These are phyloP conservation scores for Hoplostethus mediterraneus DNA, from an alignment of 2,797 vertebrate genomes.

Conservation along the genomic window DNA sequence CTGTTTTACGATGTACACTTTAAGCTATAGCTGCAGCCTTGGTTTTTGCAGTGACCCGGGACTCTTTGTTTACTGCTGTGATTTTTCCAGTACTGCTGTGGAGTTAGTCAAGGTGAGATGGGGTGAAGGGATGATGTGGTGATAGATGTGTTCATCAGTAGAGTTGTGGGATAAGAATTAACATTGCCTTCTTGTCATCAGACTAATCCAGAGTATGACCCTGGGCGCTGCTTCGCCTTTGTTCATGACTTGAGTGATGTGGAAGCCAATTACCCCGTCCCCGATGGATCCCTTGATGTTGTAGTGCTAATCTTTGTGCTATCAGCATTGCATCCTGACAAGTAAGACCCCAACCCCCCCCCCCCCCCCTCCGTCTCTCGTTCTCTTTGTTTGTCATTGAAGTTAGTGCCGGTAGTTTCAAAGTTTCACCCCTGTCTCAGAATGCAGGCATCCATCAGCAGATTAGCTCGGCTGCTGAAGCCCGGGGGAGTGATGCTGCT, in stretches of 20 bases:
- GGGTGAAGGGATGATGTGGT: background rate
- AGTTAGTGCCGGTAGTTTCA: conserved; percentile 3
- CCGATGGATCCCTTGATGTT: conserved; percentile 88
- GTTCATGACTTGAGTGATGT: conserved; percentile 92
- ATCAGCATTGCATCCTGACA: conserved; percentile 93
- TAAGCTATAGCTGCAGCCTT: conserved; percentile 17
- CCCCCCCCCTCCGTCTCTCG: background rate
- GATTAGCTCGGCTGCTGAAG: conserved; percentile 89
- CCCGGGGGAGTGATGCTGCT: conserved; percentile 93
- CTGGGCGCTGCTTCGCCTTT: conserved; percentile 92
- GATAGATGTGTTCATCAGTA: conserved; percentile 9
- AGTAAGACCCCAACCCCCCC: conserved; percentile 80
- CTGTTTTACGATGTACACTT: background rate
- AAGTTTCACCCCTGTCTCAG: conserved; percentile 58
- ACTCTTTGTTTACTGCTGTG: conserved; percentile 96
- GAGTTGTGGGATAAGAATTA: conserved; percentile 11
- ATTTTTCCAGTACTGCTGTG: conserved; percentile 94
- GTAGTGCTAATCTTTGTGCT: conserved; percentile 97
- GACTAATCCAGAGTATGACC: conserved; percentile 90
- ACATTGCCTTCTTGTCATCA: conserved; percentile 64
- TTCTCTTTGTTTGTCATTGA: background rate
- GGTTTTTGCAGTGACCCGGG: conserved; percentile 89
- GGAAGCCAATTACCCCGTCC: conserved; percentile 88
- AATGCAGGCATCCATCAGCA: conserved; percentile 88
- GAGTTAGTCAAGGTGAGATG: conserved; percentile 94